Evolutionary conservation across 2,888 invertebrate genomes (phyloP), one percentile per base, ranked within the genome.

Genomic region (Fragum fragum): DNA sequence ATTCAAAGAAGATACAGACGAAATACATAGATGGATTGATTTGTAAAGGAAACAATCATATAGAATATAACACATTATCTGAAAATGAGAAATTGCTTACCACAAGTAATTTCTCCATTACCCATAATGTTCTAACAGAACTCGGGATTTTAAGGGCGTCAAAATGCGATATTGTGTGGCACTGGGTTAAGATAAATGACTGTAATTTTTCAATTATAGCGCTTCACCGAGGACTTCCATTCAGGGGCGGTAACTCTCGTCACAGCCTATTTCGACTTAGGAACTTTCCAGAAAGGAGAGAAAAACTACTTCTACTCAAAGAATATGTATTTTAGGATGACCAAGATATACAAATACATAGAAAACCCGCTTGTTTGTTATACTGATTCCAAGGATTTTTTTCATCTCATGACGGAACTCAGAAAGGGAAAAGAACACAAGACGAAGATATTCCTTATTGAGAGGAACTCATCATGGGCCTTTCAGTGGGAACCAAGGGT

Each of bases 191-290:
- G n/a, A n/a, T n/a, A n/a, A n/a, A n/a, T n/a, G n/a, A n/a, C n/a
- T n/a, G 39, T 39, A 39, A 9, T 14, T 39, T 39, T 39, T 39
- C 7, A 9, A 9, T 39, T 39, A 9, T 39, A 39, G 39, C 28
- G 66, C 14, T 18, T n/a, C 28, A 66, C 32, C 28, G 18, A 28
- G 39, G 39, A 39, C 39, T 14, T 14, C 39, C 39, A 39, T 18
- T 72, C 63, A 29, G 73, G 63, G 0, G 73, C 47, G 7, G 63
- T 85, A 21, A 89, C 89, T 1, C 69, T 87, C 6, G 86, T 89
- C 0, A 87, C 88, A 6, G 89, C 89, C 1, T 89, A 86, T 69
- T 89, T 87, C 72, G 71, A 88, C 69, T 47, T 89, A 11, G 86
- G 86, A 14, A 63, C 68, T 1, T 87, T 87, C 66, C n/a, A 53